Evolutionary conservation across 2,888 invertebrate species (phyloP).

Genomic region (Drosophila cognata): DNA sequence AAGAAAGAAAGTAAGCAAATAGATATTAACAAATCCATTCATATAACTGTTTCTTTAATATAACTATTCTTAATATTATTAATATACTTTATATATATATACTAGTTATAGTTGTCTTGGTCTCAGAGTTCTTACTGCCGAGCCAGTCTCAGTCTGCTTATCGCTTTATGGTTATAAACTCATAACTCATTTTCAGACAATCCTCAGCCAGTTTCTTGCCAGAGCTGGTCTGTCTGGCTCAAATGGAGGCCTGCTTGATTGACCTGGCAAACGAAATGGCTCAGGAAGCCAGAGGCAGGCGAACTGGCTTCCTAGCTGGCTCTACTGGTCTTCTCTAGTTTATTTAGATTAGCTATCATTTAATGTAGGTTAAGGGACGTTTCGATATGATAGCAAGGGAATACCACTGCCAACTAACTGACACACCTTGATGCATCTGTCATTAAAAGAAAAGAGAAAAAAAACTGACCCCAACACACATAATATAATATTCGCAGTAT

Average conservation of each 20-base stretch:
- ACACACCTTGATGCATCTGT: conserved; percentile 28
- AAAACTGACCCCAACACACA: conserved; percentile 15
- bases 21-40: background rate
- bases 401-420: background rate
- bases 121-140: background rate
- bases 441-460: background rate
- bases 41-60: background rate
- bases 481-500: conserved; percentile 4
- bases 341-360: background rate
- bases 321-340: background rate
- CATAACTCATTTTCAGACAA: background rate
- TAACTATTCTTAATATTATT: background rate
- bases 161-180: background rate
- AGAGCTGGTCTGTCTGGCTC: background rate
- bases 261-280: background rate
- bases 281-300: background rate
- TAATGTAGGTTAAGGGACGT: background rate
- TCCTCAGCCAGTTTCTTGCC: background rate
- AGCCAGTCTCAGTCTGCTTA: background rate
- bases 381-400: background rate
- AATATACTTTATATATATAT: background rate
- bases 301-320: background rate
- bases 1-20: background rate
- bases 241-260: background rate
- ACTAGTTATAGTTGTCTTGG: background rate